Conservation (phyloP, 1,140 invertebrate species). For the Chymomyza costata region DNA sequence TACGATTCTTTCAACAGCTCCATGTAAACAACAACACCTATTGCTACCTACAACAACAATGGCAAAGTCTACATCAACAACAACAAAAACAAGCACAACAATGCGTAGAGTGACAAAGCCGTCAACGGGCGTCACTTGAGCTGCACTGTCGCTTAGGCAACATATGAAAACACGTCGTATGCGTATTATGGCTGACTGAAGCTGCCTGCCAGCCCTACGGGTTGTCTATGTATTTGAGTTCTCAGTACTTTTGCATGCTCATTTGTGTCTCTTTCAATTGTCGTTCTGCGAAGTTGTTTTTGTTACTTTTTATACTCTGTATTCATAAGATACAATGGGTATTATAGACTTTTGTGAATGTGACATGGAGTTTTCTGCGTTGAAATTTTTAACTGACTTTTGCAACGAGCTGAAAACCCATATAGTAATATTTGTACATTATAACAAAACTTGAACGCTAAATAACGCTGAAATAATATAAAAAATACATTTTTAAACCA, state of each 20-base stretch:
- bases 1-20: constrained; percentile 26
- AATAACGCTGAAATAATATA: no score
- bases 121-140: constrained; percentile 63
- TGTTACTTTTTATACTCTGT: no score
- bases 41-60: constrained; percentile 33
- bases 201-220: constrained; percentile 3
- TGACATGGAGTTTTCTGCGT: no score
- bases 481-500: no score
- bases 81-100: constrained; percentile 11
- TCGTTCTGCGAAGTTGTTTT: constrained; percentile 38
- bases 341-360: no score
- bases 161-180: constrained; percentile 37
- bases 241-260: constrained; percentile 64
- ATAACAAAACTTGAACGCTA: no score
- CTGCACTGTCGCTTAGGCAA: constrained; percentile 40
- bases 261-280: constrained; percentile 69
- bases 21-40: constrained; percentile 62
- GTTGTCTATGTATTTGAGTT: constrained; percentile 39
- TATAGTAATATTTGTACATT: no score
- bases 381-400: no score
- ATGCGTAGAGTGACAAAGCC: constrained; percentile 41
- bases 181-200: constrained; percentile 38
- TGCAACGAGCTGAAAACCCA: no score
- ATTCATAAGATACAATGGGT: no score
- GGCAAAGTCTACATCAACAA: constrained; percentile 15